A percentile compares a stretch with the other conserved stretches of the same genome.
Evolutionary conservation across 1,140 invertebrate genomes (phyloP).

Genomic region (Stratiolaelaps scimitus): DNA sequence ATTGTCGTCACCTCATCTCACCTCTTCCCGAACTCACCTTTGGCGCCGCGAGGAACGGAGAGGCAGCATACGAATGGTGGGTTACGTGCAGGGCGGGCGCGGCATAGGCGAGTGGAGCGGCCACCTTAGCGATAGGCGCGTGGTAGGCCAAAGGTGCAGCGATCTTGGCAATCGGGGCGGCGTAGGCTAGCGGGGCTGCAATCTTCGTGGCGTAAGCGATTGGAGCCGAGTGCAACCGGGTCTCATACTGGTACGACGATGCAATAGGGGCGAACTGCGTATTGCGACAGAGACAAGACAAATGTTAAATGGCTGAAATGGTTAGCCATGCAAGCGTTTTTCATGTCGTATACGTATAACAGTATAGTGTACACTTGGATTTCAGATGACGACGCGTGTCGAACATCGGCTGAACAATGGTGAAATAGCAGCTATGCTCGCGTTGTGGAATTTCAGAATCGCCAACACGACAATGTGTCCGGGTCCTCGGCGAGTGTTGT

Average conservation of each 20-base stretch:
- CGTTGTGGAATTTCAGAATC: too few species aligned
- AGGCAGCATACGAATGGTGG: neutral
- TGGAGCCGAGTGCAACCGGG: neutral
- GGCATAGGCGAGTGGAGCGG: slow-evolving; percentile 9
- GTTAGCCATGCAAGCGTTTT: too few species aligned
- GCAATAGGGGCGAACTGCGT: slow-evolving; percentile 19
- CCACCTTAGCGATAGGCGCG: neutral
- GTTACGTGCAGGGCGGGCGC: slow-evolving; percentile 13
- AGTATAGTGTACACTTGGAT: too few species aligned
- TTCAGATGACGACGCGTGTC: too few species aligned
- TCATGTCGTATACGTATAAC: too few species aligned
- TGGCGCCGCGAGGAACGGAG: neutral
- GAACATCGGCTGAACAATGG: too few species aligned
- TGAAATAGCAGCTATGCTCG: too few species aligned
- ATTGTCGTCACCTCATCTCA: too few species aligned
- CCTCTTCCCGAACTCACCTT: slow-evolving; percentile 25
- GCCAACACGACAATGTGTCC: too few species aligned
- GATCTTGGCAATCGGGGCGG: slow-evolving; percentile 1
- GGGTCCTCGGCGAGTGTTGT: too few species aligned
- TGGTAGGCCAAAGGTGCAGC: slow-evolving; percentile 13
- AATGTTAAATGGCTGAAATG: too few species aligned
- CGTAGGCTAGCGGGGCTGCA: slow-evolving; percentile 13
- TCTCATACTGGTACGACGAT: slow-evolving; percentile 8
- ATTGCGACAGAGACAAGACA: too few species aligned
- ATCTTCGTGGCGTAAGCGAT: neutral